Base-by-base conservation (phyloP, 2,113 vertebrate genomes). In the Butorides virescens region DNA sequence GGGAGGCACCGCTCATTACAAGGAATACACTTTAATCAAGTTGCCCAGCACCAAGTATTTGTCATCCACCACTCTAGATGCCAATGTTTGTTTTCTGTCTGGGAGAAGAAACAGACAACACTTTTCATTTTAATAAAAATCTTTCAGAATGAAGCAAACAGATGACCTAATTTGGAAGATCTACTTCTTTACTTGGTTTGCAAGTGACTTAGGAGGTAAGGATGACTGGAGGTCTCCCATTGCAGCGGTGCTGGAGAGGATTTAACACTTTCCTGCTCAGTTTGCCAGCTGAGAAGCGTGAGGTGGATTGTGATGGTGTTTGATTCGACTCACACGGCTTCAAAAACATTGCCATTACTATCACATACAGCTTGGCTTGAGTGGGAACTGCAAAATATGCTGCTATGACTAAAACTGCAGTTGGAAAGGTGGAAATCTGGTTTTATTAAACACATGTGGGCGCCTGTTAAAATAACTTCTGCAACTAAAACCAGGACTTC, bases 21-120 rank as follows among this genome's bases (percentile, higher is more conserved):
- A 88, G 94, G 90, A 96, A 96, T 94, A 94, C 39, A 92, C 91
- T 96, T 96, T 95, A 96, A 95, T 97, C 96, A 92, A 92, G 78
- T 58, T 95, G 88, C 94, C 91, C 93, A 90, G 86, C 79, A 93
- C 92, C 58, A 93, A 92, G 79, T 79, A 83, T 92, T 95, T 63
- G 8, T 91, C 94, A 94, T 91, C 72, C 34, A 95, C 50, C 81
- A 77, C 87, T 83, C 70, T 63, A 91, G 49, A 88, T 93, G 93
- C 87, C 95, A 95, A 73, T 91, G 96, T 97, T 97, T 96, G 91
- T 91, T 95, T 97, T 95, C 87, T 66, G 62, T 95, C 81, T 63
- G 58, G 50, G 59, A 87, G 55, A 92, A 95, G 87, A 95, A 96
- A 71, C 29, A 96, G 86, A 82, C 84, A 85, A 80, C 81, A 67